A percentile compares a stretch with the other conserved stretches of the same genome.
Conservation (phyloP, 2,113 vertebrate genomes). For the Buteo buteo region DNA sequence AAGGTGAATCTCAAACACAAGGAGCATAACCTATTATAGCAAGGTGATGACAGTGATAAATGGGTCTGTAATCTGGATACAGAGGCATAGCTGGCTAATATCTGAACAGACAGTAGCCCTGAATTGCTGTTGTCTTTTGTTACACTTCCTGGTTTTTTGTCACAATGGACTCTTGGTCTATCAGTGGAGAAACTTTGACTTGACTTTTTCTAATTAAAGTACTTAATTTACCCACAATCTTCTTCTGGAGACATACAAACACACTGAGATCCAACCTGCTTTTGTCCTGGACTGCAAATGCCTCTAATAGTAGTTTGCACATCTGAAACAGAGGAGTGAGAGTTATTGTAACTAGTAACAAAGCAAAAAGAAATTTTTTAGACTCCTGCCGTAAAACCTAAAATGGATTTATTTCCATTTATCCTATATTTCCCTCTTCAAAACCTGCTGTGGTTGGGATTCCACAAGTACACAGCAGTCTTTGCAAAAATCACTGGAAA, state of each 20-base stretch:
- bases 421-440: not conserved
- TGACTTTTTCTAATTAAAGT: not conserved
- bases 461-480: not conserved
- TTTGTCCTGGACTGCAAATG: conserved; percentile 79
- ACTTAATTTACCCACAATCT: conserved; percentile 79
- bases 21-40: not conserved
- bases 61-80: not conserved
- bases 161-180: not conserved
- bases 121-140: not conserved
- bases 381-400: not conserved
- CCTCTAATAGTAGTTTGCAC: conserved; percentile 36
- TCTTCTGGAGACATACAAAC: conserved; percentile 80
- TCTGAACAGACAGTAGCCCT: not conserved
- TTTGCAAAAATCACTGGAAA: not conserved
- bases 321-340: conserved; percentile 53
- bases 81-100: not conserved
- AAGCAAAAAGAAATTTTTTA: not conserved
- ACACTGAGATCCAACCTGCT: conserved; percentile 71
- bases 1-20: not conserved
- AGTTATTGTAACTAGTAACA: not conserved
- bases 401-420: not conserved
- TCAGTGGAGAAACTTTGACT: not conserved
- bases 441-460: not conserved
- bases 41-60: not conserved
- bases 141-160: not conserved